These are phyloP conservation scores for Phlogophora meticulosa DNA, from an alignment of 2,888 invertebrate species.

Conservation along the genomic window DNA sequence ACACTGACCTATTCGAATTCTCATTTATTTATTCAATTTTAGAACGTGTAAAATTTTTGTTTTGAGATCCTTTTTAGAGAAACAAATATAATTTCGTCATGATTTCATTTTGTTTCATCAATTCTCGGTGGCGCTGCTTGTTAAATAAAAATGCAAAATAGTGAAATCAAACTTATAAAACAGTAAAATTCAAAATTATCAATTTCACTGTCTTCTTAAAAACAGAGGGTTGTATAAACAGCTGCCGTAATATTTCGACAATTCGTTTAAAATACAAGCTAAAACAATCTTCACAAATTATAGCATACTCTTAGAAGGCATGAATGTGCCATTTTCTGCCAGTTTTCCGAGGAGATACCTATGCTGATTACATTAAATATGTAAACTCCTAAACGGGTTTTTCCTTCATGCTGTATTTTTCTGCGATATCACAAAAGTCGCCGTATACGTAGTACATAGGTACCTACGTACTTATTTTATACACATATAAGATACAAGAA, in stretches of 20 bases:
- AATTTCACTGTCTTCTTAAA: too few species aligned
- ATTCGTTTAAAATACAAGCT: slow-evolving; percentile 14
- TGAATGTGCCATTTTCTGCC: slow-evolving; percentile 17
- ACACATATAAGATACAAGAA: too few species aligned
- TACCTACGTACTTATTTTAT: not conserved
- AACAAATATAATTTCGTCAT: too few species aligned
- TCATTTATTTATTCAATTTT: too few species aligned
- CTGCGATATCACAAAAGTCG: slow-evolving; percentile 15
- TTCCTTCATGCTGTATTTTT: slow-evolving; percentile 32
- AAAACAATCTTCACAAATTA: slow-evolving; percentile 37
- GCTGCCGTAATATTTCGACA: not conserved
- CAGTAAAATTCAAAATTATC: too few species aligned
- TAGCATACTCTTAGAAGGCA: slow-evolving; percentile 9
- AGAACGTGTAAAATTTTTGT: too few species aligned
- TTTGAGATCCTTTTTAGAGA: too few species aligned
- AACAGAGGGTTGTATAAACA: not conserved
- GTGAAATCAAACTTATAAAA: too few species aligned
- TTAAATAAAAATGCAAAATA: too few species aligned
- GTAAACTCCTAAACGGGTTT: slow-evolving; percentile 56
- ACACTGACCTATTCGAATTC: too few species aligned
- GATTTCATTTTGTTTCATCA: too few species aligned
- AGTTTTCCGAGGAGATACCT: slow-evolving; percentile 42
- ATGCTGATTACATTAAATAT: slow-evolving; percentile 58
- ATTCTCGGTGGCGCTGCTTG: too few species aligned
- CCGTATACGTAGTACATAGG: not conserved